These are phyloP conservation scores for Lumbricus terrestris DNA, from an alignment of 2,888 invertebrate genomes.

Conservation along the genomic window DNA sequence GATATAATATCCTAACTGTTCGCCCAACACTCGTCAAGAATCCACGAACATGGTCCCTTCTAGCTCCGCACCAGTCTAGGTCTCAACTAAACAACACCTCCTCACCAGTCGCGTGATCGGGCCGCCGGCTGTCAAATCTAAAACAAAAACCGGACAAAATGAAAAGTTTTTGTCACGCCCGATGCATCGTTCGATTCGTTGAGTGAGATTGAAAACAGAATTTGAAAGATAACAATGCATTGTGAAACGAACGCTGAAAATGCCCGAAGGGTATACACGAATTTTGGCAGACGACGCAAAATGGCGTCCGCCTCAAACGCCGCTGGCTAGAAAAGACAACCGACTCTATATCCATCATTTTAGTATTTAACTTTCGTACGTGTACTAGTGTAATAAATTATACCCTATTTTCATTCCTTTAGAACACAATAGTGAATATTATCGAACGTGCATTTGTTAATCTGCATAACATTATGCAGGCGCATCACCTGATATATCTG, in stretches of 20 bases:
- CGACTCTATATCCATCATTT: neutral
- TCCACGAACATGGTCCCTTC: neutral
- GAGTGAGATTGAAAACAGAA: neutral
- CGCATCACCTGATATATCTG: neutral
- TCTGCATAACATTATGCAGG: neutral
- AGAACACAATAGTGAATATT: neutral
- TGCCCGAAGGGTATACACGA: neutral
- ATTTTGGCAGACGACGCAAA: neutral
- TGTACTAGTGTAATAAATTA: no score
- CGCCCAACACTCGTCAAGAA: neutral
- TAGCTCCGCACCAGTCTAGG: neutral
- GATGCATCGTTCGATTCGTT: neutral
- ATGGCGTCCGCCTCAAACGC: neutral
- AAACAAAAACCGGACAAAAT: neutral
- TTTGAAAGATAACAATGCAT: neutral
- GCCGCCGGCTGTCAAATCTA: neutral
- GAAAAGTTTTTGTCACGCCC: neutral
- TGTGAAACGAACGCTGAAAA: neutral
- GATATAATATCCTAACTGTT: neutral
- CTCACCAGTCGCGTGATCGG: neutral
- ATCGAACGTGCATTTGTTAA: neutral
- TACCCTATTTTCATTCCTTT: no score
- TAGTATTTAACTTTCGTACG: no score
- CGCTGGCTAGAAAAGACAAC: neutral
- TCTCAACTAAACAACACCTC: neutral